Base-by-base conservation (phyloP, 2,797 vertebrate genomes). In the Parauchenoglanis ngamensis region DNA sequence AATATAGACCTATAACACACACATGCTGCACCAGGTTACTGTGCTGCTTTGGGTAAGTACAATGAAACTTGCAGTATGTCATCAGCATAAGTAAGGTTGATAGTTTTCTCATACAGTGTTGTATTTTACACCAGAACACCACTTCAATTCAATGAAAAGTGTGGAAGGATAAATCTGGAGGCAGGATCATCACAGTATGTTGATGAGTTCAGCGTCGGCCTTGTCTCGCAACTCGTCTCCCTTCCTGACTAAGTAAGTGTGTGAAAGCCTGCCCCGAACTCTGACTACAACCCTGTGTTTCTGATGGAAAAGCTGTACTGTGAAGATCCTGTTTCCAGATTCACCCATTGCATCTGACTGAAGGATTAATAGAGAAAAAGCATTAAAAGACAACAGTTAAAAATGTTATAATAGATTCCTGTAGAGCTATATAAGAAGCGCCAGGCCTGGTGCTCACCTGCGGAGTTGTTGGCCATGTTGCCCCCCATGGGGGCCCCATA, bases 401-500 rank as follows among this genome's bases (percentile, higher is more conserved):
- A 54, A 35, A 73, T 6, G 1, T 35, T 11, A 35, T 21, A 6
- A 40, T 19, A 25, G 21, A 15, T 61, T 61, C 61, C 40, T 46
- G 40, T 5, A 19, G 13, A 0, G 7, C 7, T 46, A 3, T 40
- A 44, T 40, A 25, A 44, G 3, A 25, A 19, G n/a, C 25, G 12
- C 46, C 73, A 23, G 19, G n/a, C 1, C 6, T 25, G 23, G 1
- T 7, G 46, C 94, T 96, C 90, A 99, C 98, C 98, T 90, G 97
- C 96, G 83, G 96, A 96, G 95, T 98, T 99, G 94, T 98, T 99
- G 83, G 97, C 93, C 94, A 99, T 97, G 89, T 97, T 98, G 0
- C 96, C 96, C 46, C 93, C 95, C 96, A 99, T 97, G 0, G 97
- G 96, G 91, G 35, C 35, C 35, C 35, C 35, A 35, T 98, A 99